phyloP scores from a whole-genome alignment of 1,140 invertebrate genomes.

The Phortica variegata region DNA sequence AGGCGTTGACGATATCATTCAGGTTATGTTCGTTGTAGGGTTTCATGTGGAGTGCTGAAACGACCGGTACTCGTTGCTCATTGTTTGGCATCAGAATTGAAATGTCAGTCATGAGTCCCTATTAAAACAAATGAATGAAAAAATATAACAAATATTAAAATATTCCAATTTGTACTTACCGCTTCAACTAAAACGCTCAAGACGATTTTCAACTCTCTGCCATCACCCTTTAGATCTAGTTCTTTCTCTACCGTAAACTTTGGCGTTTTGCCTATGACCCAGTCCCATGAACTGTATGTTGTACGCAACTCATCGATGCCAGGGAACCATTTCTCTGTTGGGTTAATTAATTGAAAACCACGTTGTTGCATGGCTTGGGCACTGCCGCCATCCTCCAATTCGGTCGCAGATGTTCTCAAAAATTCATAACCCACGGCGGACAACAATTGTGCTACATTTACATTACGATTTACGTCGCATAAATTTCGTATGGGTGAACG shows the following conservation, averaged over 20 bases:
- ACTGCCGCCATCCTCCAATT: constrained; percentile 69
- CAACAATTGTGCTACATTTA: constrained; percentile 70
- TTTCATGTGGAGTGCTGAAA: constrained; percentile 42
- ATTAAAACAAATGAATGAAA: not conserved
- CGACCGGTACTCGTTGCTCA: constrained; percentile 45
- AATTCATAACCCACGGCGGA: constrained; percentile 79
- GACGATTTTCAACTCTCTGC: constrained; percentile 40
- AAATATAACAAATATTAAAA: not conserved
- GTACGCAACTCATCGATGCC: constrained; percentile 68
- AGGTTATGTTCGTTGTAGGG: constrained; percentile 49
- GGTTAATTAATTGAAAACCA: constrained; percentile 83
- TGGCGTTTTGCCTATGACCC: constrained; percentile 86
- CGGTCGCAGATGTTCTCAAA: constrained; percentile 68
- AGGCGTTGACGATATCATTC: constrained; percentile 42
- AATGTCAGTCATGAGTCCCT: constrained; percentile 50
- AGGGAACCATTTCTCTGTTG: constrained; percentile 83
- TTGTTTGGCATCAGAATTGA: constrained; percentile 36
- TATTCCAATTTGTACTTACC: constrained; percentile 21
- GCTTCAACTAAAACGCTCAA: constrained; percentile 46
- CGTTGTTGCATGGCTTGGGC: constrained; percentile 68
- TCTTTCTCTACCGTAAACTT: constrained; percentile 69
- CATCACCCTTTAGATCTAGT: constrained; percentile 42
- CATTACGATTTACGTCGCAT: constrained; percentile 67
- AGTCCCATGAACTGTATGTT: constrained; percentile 79
- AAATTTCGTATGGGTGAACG: constrained; percentile 80